Evolutionary conservation across 2,888 invertebrate genomes (phyloP).

Genomic region (Thereva unica): DNA sequence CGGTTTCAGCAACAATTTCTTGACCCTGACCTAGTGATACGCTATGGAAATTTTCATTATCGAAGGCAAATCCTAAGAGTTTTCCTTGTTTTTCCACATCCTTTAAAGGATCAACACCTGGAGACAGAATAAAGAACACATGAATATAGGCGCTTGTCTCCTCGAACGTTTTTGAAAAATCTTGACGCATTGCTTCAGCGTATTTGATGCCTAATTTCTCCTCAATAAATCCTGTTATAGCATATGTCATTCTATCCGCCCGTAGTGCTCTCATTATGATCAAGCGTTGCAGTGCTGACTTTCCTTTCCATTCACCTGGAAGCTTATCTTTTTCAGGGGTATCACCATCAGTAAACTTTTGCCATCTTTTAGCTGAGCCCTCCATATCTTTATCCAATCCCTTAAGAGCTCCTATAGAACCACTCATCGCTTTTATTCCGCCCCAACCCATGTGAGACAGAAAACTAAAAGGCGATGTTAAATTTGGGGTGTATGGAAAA

Average conservation of each 20-base stretch:
- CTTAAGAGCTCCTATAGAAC: constrained; percentile 73
- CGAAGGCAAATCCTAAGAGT: constrained; percentile 76
- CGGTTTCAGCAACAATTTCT: constrained; percentile 86
- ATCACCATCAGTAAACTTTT: constrained; percentile 89
- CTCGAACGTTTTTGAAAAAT: constrained; percentile 82
- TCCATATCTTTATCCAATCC: constrained; percentile 90
- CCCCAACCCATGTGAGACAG: constrained; percentile 79
- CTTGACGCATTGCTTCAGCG: constrained; percentile 76
- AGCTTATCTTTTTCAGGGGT: constrained; percentile 91
- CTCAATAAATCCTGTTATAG: constrained; percentile 77
- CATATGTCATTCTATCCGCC: constrained; percentile 94
- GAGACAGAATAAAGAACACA: constrained; percentile 90
- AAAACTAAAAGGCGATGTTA: constrained; percentile 81
- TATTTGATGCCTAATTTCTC: constrained; percentile 85
- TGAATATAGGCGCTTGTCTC: constrained; percentile 85
- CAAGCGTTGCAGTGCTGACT: constrained; percentile 78
- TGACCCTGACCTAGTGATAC: constrained; percentile 95
- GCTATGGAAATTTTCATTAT: constrained; percentile 85
- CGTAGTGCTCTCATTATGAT: constrained; percentile 91
- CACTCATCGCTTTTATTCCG: constrained; percentile 76
- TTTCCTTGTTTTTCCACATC: constrained; percentile 88
- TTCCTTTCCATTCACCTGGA: constrained; percentile 95
- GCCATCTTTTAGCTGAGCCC: constrained; percentile 89
- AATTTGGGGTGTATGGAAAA: constrained; percentile 77
- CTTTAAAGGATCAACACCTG: constrained; percentile 92